Percentiles rank a stretch among this genome's conserved stretches.
Conservation (phyloP, 2,888 invertebrate species). For the Candidula unifasciata region DNA sequence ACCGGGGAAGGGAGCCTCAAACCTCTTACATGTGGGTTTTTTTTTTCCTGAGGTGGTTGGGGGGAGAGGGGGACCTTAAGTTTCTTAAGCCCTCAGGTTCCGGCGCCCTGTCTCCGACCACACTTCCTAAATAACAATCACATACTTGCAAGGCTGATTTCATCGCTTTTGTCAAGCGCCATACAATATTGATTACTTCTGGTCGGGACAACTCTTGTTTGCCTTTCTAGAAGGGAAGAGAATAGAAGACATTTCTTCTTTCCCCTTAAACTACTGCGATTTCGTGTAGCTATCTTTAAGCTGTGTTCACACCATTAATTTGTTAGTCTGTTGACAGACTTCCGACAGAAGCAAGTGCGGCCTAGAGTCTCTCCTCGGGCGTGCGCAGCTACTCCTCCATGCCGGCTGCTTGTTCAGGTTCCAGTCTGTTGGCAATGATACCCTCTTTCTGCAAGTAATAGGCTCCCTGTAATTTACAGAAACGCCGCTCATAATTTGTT, state of each 20-base stretch:
- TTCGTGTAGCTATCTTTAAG: not conserved
- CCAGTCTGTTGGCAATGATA: slow-evolving; percentile 23
- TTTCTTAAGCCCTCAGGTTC: no score
- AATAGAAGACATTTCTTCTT: not conserved
- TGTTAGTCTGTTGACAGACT: slow-evolving; percentile 21
- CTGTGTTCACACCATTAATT: slow-evolving; percentile 42
- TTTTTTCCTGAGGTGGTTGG: no score
- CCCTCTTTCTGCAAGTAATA: not conserved
- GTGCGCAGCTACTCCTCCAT: not conserved
- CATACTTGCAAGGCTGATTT: not conserved
- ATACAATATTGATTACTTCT: slow-evolving; percentile 27
- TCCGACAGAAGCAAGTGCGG: slow-evolving; percentile 15
- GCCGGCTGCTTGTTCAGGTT: not conserved
- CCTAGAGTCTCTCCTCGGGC: slow-evolving; percentile 5
- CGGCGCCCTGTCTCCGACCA: not conserved
- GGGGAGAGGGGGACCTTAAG: no score
- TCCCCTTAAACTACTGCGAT: not conserved
- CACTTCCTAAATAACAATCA: not conserved
- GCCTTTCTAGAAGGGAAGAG: slow-evolving; percentile 24
- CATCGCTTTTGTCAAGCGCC: slow-evolving; percentile 3
- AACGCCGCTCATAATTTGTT: slow-evolving; percentile 29
- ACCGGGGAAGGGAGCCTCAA: no score
- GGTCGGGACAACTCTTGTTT: slow-evolving; percentile 19
- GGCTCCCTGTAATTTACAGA: not conserved
- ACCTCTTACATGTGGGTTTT: no score